Base-by-base conservation (phyloP, 2,797 vertebrate species). In the Darevskia mixta region DNA sequence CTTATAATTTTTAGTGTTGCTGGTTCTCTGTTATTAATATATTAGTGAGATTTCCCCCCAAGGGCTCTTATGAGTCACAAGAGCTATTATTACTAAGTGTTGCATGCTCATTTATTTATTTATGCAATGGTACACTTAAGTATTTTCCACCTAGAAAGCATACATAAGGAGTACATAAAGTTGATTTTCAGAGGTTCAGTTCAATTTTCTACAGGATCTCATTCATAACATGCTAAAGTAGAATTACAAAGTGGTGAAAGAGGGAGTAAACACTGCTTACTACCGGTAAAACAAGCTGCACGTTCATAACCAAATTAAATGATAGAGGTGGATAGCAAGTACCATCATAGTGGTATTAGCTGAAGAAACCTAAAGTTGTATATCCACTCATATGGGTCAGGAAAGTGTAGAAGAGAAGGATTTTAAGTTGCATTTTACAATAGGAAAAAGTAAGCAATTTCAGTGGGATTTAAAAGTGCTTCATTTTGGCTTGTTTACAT, bases 11-110 rank as follows among this genome's bases (percentile, higher is more conserved):
- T 95, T 87, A 89, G 88, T 88, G 91, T 94, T 94, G 87, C 92
- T 93, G 92, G 90, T 94, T 93, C 93, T 96, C 96, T 95, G 94
- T 96, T 94, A 92, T 93, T 93, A 95, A 91, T 95, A 95, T 94
- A 87, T 94, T 94, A 95, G 92, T 1, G 20, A 82, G 93, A 95
- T 96, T 95, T 95, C 87, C 83, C 91, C 86, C 79, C 83, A 95
- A 93, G 91, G 89, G 87, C 92, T 94, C 86, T 90, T 94, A 66
- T 96, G 93, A 95, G 92, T 95, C 95, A 94, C 83, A 92, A 88
- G 92, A 93, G 90, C 93, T 93, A 90, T 80, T 86, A n/a, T 94
- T 95, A 95, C 93, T 95, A 93, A 90, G 91, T 92, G 92, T 94
- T 93, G 92, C 91, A 88, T 93, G 90, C 90, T 92, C 87, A 92